Percentiles rank a stretch among this genome's conserved stretches.
Conservation (phyloP, 2,113 vertebrate genomes). For the Heliornis fulica region DNA sequence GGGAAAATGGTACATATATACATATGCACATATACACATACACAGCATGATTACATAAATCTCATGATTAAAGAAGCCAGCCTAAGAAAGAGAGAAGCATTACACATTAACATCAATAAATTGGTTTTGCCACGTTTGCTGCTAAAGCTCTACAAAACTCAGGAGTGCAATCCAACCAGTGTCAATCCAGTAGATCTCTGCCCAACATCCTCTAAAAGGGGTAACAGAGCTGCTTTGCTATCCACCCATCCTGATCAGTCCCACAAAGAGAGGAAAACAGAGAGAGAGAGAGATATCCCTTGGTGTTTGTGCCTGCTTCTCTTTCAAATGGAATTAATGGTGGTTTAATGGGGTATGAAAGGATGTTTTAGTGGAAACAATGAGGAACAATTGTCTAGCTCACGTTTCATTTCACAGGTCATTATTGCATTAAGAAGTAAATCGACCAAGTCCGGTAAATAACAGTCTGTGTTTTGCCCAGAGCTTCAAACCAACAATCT, state of each 20-base stretch:
- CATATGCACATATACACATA: neutral
- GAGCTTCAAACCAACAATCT: conserved; percentile 78
- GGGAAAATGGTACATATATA: neutral
- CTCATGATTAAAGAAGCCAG: fast-evolving
- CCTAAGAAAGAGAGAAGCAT: neutral
- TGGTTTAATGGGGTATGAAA: conserved; percentile 85
- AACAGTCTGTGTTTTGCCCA: conserved; percentile 80
- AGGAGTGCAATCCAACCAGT: neutral
- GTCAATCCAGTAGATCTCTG: neutral
- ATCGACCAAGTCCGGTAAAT: conserved; percentile 87
- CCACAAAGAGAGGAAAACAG: conserved; percentile 16
- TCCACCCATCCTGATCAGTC: neutral
- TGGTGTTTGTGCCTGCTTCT: conserved; percentile 65
- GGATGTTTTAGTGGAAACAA: conserved; percentile 83
- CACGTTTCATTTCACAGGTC: conserved; percentile 88
- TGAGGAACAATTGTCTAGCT: conserved; percentile 84
- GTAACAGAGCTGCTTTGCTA: neutral
- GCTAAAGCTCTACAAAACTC: neutral
- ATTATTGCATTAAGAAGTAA: conserved; percentile 89
- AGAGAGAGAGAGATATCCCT: conserved; percentile 42
- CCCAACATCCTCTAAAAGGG: neutral
- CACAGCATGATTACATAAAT: neutral
- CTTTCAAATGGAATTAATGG: conserved; percentile 81
- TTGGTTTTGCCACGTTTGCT: neutral
- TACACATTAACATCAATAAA: neutral